Evolutionary conservation across 2,888 invertebrate species (phyloP).

Genomic region (Drosophila subsilvestris): DNA sequence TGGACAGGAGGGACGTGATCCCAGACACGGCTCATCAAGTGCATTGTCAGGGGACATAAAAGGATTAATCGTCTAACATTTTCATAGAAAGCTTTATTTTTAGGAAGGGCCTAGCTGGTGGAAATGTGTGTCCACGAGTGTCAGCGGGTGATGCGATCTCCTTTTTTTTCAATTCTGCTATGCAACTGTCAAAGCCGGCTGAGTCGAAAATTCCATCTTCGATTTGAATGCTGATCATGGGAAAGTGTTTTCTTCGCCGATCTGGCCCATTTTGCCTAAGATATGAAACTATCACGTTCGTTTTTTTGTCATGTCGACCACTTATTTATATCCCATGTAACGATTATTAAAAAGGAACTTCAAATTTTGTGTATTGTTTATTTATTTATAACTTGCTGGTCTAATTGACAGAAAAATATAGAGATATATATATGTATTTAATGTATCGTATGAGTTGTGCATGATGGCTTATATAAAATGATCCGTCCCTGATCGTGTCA

Average conservation of each 20-base stretch:
- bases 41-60: constrained; percentile 32
- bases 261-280: too few relatives aligned
- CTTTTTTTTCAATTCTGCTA: background rate
- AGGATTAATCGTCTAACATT: constrained; percentile 41
- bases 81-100: background rate
- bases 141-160: background rate
- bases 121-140: background rate
- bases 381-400: constrained; percentile 49
- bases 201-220: too few relatives aligned
- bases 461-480: constrained; percentile 33
- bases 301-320: too few relatives aligned
- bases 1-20: constrained; percentile 62
- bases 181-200: too few relatives aligned
- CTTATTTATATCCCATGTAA: too few relatives aligned
- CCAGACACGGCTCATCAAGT: constrained; percentile 44
- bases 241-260: too few relatives aligned
- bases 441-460: constrained; percentile 47
- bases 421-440: constrained; percentile 35
- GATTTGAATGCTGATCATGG: background rate
- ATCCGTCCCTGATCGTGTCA: constrained; percentile 16
- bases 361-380: constrained; percentile 44
- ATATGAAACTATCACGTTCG: too few relatives aligned
- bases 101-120: background rate
- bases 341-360: background rate
- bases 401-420: constrained; percentile 76